Conservation (phyloP, 2,888 invertebrate genomes). For the Odontomyia ornata region DNA sequence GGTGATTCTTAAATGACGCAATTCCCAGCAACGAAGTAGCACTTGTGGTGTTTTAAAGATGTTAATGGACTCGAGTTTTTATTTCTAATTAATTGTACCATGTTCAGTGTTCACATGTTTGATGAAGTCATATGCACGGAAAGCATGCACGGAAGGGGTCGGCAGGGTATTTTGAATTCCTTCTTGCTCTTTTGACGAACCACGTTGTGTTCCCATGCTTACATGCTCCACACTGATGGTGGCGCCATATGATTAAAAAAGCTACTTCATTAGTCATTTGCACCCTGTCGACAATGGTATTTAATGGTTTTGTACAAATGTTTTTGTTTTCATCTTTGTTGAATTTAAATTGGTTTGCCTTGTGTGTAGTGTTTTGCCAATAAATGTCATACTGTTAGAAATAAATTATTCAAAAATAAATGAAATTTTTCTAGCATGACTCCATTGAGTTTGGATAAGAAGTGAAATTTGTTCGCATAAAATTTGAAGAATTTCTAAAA, state of each 20-base stretch:
- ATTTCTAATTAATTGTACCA: conserved; percentile 28
- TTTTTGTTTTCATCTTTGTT: neutral
- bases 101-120: conserved; percentile 5
- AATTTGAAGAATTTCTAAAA: no score
- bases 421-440: no score
- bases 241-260: conserved; percentile 13
- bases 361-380: neutral
- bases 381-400: no score
- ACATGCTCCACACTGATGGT: neutral
- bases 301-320: conserved; percentile 3
- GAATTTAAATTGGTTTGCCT: conserved; percentile 2
- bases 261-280: conserved; percentile 7
- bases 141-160: neutral
- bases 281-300: conserved; percentile 6
- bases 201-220: neutral
- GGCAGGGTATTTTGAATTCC: neutral
- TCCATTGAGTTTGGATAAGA: no score
- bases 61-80: conserved; percentile 17
- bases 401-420: no score
- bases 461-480: no score
- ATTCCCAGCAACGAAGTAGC: conserved; percentile 6
- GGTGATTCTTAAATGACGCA: neutral
- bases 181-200: neutral
- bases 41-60: conserved; percentile 25
- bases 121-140: neutral